phyloP scores from a whole-genome alignment of 2,888 invertebrate species.

The Aleiodes testaceus region DNA sequence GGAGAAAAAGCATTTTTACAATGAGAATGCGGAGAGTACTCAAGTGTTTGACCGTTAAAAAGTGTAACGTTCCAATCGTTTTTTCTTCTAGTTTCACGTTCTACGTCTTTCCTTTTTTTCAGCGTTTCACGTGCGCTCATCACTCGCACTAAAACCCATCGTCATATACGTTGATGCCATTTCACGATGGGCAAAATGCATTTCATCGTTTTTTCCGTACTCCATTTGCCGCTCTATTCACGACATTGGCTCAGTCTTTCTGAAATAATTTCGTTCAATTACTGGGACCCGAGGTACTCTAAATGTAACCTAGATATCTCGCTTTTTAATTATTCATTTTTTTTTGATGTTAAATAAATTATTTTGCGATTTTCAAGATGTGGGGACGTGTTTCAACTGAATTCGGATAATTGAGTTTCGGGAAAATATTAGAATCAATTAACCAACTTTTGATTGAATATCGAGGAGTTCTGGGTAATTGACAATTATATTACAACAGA shows the following conservation, averaged over 20 bases:
- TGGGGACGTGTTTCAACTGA: too few relatives aligned
- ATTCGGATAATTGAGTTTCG: too few relatives aligned
- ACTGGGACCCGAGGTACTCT: too few relatives aligned
- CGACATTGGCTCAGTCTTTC: not conserved
- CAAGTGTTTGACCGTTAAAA: conserved; percentile 31
- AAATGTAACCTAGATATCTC: too few relatives aligned
- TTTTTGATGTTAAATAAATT: too few relatives aligned
- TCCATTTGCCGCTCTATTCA: not conserved
- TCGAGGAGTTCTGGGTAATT: too few relatives aligned
- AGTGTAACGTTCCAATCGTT: conserved; percentile 42
- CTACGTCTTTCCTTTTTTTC: not conserved
- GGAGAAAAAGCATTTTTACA: not conserved
- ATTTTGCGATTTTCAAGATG: too few relatives aligned
- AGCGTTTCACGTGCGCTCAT: not conserved
- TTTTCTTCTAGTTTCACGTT: conserved; percentile 11
- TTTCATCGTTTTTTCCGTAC: not conserved
- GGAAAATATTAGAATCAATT: too few relatives aligned
- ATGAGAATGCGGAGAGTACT: not conserved
- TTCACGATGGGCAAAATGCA: conserved; percentile 14
- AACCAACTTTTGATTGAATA: too few relatives aligned
- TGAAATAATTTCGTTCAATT: not conserved
- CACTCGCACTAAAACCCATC: too few relatives aligned
- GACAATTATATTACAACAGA: too few relatives aligned
- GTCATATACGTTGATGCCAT: conserved; percentile 18
- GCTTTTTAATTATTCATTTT: too few relatives aligned